A percentile compares a stretch with the other conserved stretches of the same genome.
Evolutionary conservation across 2,113 vertebrate species (phyloP).

Genomic region (Chrysochloris asiatica): DNA sequence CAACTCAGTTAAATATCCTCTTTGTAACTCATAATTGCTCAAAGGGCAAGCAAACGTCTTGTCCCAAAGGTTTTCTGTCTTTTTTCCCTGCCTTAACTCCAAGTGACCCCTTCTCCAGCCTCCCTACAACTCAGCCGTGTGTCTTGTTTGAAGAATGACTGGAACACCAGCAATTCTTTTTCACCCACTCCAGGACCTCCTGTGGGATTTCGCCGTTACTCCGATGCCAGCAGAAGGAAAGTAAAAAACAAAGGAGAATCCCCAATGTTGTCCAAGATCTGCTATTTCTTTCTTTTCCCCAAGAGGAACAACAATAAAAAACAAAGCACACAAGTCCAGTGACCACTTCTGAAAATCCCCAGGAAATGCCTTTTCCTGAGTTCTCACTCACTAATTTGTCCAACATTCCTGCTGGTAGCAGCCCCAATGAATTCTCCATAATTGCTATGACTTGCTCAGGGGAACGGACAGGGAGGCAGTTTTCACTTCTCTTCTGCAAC

Average conservation of each 20-base stretch:
- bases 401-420: neutral
- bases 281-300: neutral
- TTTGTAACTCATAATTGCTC: neutral
- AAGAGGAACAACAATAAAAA: neutral
- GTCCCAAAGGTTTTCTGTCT: neutral
- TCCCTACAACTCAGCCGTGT: neutral
- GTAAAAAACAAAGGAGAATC: neutral
- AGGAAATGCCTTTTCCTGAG: conserved; percentile 13
- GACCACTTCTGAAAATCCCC: conserved; percentile 33
- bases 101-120: rapidly evolving
- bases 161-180: neutral
- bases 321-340: conserved; percentile 36
- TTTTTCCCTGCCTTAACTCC: neutral
- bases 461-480: neutral
- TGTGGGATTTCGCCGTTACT: neutral
- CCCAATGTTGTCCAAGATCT: neutral
- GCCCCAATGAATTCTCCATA: neutral
- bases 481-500: neutral
- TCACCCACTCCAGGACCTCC: neutral
- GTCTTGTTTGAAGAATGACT: neutral
- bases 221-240: neutral
- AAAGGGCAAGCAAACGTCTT: neutral
- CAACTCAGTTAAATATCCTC: neutral
- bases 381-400: conserved; percentile 23
- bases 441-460: neutral